A percentile compares a stretch with the other conserved stretches of the same genome.
These are phyloP conservation scores for Helogale parvula DNA, from an alignment of 2,113 vertebrate genomes.

Conservation along the genomic window DNA sequence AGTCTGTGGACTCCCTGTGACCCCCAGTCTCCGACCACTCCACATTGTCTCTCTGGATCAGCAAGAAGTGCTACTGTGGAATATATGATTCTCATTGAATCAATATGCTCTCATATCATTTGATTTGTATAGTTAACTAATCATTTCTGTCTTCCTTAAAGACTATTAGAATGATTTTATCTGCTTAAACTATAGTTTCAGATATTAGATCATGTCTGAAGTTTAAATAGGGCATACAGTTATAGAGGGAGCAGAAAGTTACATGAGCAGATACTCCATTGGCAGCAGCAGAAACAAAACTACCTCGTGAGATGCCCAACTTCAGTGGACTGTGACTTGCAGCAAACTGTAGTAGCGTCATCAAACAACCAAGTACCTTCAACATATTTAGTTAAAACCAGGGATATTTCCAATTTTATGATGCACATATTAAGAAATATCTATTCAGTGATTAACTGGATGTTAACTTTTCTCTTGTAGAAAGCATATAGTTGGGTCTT, in stretches of 20 bases:
- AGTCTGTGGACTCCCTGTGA: not conserved
- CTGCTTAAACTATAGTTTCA: not conserved
- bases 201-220: not conserved
- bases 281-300: not conserved
- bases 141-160: not conserved
- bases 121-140: not conserved
- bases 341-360: not conserved
- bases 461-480: slow-evolving; percentile 20
- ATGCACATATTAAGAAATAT: not conserved
- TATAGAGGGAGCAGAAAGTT: not conserved
- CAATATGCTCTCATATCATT: not conserved
- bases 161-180: not conserved
- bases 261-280: not conserved
- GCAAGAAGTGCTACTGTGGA: not conserved
- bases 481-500: not conserved
- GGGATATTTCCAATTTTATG: slow-evolving; percentile 13
- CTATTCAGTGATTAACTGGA: not conserved
- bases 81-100: not conserved
- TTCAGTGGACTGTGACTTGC: not conserved
- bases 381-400: not conserved
- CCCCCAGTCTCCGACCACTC: not conserved
- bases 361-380: not conserved
- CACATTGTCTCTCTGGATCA: not conserved
- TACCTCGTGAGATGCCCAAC: not conserved
- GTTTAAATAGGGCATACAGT: not conserved